Evolutionary conservation across 2,888 invertebrate genomes (phyloP).

Genomic region (Fabriciana adippe): DNA sequence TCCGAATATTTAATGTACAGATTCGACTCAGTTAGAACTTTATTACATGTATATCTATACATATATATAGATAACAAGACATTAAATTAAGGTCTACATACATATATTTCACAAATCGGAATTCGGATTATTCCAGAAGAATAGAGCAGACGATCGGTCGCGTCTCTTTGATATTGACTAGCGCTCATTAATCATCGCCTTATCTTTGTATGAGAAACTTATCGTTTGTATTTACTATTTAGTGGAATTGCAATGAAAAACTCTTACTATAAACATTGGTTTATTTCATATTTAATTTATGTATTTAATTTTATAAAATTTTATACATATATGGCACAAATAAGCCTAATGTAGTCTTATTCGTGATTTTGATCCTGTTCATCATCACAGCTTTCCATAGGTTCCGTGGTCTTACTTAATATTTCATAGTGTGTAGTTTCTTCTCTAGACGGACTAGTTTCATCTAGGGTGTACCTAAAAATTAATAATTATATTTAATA

Average conservation of each 20-base stretch:
- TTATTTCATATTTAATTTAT: conserved; percentile 9
- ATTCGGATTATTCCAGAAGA: conserved; percentile 14
- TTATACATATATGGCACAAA: background rate
- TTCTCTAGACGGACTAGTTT: conserved; percentile 82
- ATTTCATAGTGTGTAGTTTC: conserved; percentile 83
- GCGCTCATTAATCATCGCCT: conserved; percentile 15
- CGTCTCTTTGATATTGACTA: conserved; percentile 1
- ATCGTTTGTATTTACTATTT: background rate
- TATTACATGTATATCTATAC: no score
- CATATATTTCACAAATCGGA: background rate
- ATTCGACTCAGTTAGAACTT: no score
- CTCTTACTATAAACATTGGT: conserved; percentile 3
- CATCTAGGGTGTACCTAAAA: conserved; percentile 82
- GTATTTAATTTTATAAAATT: background rate
- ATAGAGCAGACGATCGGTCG: conserved; percentile 5
- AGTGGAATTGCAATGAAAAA: conserved; percentile 7
- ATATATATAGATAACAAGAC: no score
- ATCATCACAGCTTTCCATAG: conserved; percentile 4
- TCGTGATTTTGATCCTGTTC: background rate
- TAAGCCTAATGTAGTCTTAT: background rate
- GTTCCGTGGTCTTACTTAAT: conserved; percentile 71
- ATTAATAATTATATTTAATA: conserved; percentile 7
- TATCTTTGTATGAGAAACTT: conserved; percentile 1
- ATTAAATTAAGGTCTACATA: no score
- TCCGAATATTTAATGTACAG: no score